Conservation (phyloP, 2,797 vertebrate species). For the Harpagifer antarcticus region DNA sequence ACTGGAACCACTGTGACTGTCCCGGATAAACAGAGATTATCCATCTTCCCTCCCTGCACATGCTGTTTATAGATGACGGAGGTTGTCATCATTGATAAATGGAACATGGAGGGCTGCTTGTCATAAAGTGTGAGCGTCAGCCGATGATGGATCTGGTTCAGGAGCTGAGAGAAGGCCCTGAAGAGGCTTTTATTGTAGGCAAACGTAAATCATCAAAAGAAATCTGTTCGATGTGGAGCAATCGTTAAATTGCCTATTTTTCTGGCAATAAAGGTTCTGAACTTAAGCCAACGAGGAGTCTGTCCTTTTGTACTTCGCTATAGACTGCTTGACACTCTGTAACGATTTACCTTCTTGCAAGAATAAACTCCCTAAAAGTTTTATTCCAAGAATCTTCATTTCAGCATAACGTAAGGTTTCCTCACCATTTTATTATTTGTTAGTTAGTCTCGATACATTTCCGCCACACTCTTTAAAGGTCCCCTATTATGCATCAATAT, state of each 20-base stretch:
- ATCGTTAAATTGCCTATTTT: neutral
- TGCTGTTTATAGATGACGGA: neutral
- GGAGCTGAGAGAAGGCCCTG: neutral
- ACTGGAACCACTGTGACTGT: neutral
- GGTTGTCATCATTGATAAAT: slow-evolving; percentile 21
- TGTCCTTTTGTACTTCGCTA: too few relatives aligned
- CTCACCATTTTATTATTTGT: too few relatives aligned
- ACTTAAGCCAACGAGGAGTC: neutral
- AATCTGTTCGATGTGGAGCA: slow-evolving; percentile 12
- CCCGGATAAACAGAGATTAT: neutral
- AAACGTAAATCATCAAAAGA: slow-evolving; percentile 20
- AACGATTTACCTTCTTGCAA: too few relatives aligned
- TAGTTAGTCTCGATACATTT: too few relatives aligned
- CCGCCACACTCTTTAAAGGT: too few relatives aligned
- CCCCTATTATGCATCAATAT: too few relatives aligned
- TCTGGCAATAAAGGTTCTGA: neutral
- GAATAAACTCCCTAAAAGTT: too few relatives aligned
- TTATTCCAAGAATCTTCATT: too few relatives aligned
- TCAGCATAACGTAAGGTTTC: too few relatives aligned
- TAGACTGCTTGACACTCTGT: too few relatives aligned
- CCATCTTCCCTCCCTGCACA: slow-evolving; percentile 10
- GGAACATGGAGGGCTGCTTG: neutral
- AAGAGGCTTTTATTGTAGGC: slow-evolving; percentile 13
- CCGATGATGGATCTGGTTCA: slow-evolving; percentile 4
- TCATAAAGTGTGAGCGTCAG: neutral